A percentile compares a stretch with the other conserved stretches of the same genome.
Conservation (phyloP, 2,113 vertebrate genomes). For the Mustelus asterias region DNA sequence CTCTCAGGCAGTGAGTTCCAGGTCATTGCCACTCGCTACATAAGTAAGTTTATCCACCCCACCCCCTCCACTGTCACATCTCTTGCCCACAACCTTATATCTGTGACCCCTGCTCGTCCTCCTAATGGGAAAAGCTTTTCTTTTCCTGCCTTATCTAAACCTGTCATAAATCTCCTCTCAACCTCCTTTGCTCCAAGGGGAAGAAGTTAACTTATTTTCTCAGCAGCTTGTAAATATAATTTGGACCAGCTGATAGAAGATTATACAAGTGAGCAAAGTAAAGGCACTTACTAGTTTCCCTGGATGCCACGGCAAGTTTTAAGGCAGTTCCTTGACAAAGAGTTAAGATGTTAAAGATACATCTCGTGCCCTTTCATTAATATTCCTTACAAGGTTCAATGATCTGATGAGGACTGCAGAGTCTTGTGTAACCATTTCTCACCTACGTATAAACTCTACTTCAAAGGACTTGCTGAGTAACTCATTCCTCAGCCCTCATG, state of each 20-base stretch:
- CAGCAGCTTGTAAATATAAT: neutral
- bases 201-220: neutral
- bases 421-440: neutral
- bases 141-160: neutral
- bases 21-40: neutral
- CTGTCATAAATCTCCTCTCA: neutral
- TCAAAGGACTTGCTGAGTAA: neutral
- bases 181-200: neutral
- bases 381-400: neutral
- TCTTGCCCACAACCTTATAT: neutral
- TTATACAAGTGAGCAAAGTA: neutral
- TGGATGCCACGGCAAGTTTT: neutral
- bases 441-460: neutral
- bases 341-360: neutral
- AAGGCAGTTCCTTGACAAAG: neutral
- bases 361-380: neutral
- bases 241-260: neutral
- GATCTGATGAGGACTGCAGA: neutral
- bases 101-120: neutral
- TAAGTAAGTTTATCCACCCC: neutral
- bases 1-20: neutral
- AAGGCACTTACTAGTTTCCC: neutral
- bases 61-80: neutral
- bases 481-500: neutral
- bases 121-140: neutral